A percentile compares a stretch with the other conserved stretches of the same genome.
phyloP scores from a whole-genome alignment of 2,113 vertebrate genomes.

The Protobothrops flavoviridis region DNA sequence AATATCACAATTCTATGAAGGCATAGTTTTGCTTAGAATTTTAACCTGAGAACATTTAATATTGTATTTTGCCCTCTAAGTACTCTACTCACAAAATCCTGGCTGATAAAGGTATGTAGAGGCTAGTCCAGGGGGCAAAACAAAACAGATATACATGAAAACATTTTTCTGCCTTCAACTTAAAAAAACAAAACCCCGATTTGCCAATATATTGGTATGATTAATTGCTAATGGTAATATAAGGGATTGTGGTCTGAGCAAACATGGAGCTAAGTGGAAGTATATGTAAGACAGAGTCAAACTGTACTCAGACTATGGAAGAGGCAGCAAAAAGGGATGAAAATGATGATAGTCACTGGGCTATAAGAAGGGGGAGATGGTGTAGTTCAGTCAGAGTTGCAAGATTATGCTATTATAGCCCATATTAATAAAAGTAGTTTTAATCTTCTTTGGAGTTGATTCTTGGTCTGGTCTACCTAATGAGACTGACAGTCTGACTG shows the following conservation, averaged over 20 bases:
- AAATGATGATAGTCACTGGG: too few relatives aligned
- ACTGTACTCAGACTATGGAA: too few relatives aligned
- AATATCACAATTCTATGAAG: background rate
- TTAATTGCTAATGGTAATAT: background rate
- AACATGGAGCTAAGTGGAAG: background rate
- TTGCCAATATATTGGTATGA: background rate
- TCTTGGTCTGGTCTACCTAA: background rate
- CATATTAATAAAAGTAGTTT: background rate
- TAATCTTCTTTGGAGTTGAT: background rate
- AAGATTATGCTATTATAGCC: too few relatives aligned
- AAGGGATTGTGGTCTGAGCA: background rate
- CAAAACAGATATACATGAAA: background rate
- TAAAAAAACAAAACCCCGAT: background rate
- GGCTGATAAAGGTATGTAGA: background rate
- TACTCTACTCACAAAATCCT: background rate
- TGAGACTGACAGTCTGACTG: background rate
- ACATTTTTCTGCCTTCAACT: background rate
- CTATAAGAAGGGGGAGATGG: too few relatives aligned
- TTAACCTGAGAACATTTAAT: background rate
- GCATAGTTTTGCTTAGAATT: background rate
- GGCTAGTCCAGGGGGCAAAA: background rate
- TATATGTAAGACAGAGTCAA: background rate
- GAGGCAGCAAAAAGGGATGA: too few relatives aligned
- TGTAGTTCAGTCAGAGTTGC: too few relatives aligned
- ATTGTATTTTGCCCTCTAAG: background rate